Percentiles rank a stretch among this genome's conserved stretches.
These are phyloP conservation scores for Micromussa lordhowensis DNA, from an alignment of 92 coral and sea anemone genomes.

Conservation along the genomic window DNA sequence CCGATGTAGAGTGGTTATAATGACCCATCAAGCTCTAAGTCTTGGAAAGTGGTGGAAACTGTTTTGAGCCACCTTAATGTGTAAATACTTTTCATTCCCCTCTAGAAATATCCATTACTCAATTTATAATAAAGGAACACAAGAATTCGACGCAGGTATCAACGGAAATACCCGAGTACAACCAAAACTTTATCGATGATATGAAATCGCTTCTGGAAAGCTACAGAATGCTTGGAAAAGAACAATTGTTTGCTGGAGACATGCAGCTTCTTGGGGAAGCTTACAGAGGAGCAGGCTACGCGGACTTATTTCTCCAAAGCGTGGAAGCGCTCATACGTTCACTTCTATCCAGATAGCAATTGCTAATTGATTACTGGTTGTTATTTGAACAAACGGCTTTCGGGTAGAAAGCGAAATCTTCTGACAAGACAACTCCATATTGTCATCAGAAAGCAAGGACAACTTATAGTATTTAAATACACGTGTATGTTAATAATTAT, in stretches of 20 bases:
- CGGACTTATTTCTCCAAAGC: constrained; percentile 75
- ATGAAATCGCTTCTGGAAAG: constrained; percentile 69
- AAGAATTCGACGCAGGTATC: constrained; percentile 43
- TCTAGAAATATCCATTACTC: constrained; percentile 79
- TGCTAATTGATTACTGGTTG: not conserved
- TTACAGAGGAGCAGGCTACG: constrained; percentile 75
- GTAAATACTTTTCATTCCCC: constrained; percentile 11
- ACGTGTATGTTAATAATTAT: too few species aligned
- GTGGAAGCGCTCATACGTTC: constrained; percentile 70
- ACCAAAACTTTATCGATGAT: constrained; percentile 66
- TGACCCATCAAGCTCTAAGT: too few species aligned
- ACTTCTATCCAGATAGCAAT: constrained; percentile 30
- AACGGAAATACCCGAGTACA: constrained; percentile 66
- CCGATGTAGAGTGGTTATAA: too few species aligned
- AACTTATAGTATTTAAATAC: too few species aligned
- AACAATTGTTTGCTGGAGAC: constrained; percentile 60
- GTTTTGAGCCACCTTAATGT: too few species aligned
- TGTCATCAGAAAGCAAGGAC: too few species aligned
- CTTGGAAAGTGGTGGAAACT: too few species aligned
- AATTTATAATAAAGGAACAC: constrained; percentile 70
- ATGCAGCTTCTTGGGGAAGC: constrained; percentile 70
- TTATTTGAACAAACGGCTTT: not conserved
- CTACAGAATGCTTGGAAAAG: constrained; percentile 75
- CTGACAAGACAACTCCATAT: not conserved
- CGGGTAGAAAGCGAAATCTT: not conserved